Evolutionary conservation across 2,888 invertebrate species (phyloP), one percentile per base, ranked within the genome.

Genomic region (Ferrisia virgata): DNA sequence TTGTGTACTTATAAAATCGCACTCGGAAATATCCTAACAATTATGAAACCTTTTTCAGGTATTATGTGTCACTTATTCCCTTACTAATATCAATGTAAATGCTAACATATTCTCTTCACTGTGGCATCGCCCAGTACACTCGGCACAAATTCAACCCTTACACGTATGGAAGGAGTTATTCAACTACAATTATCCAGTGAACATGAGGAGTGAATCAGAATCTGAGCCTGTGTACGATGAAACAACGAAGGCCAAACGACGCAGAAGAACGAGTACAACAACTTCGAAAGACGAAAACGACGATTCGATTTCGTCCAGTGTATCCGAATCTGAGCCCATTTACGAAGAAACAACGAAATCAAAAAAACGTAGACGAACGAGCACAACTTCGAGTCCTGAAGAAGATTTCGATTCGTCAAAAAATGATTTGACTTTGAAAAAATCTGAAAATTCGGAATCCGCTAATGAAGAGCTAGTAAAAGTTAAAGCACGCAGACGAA

Each of bases 1-100:
- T n/a, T 64, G 1, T 15, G 9, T 25, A 1, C 25, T 25, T 13
- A 11, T 8, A 58, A 64, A 64, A 2, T 28, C 13, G 3, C 64
- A 64, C 36, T 9, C 36, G 31, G 72, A 33, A 18, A 36, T 15
- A 76, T 76, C 72, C 72, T 76, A 76, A 76, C 72, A 18, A 36
- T n/a, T 33, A n/a, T 36, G 36, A 76, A 76, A 15, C 33, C n/a
- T 76, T 76, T 76, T 76, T 76, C 72, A 76, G 72, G 36, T 76
- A 69, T 69, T 69, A 36, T 76, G 72, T 28, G 36, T 76, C 36
- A 18, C 36, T 8, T 76, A 76, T 76, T 36, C 9, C 72, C 33
- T 76, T 18, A 76, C 33, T 76, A 25, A 76, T 36, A 18, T 18
- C 36, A 25, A 76, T 76, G 28, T 64, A 31, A 64, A 64, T 28